phyloP scores from a whole-genome alignment of 2,113 vertebrate species.

The Pyxicephalus adspersus region DNA sequence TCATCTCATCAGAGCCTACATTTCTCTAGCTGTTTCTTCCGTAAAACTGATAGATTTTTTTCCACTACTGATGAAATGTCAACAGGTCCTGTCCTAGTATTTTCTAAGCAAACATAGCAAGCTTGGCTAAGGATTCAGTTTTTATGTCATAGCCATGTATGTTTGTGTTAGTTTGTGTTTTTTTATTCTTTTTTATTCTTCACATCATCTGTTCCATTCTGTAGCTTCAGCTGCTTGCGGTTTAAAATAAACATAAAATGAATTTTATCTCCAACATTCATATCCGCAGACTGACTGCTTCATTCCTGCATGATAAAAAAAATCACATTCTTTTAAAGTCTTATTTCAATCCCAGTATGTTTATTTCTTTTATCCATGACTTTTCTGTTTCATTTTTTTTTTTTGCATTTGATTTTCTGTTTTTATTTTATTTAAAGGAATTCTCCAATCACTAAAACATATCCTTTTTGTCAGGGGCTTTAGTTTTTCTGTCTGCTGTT shows the following conservation, averaged over 20 bases:
- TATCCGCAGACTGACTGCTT: neutral
- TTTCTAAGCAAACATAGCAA: constrained; percentile 27
- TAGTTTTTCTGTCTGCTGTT: too few relatives aligned
- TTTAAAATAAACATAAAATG: constrained; percentile 30
- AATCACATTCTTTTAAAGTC: neutral
- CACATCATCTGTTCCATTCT: constrained; percentile 34
- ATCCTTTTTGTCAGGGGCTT: too few relatives aligned
- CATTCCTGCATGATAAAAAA: constrained; percentile 13
- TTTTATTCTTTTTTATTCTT: neutral
- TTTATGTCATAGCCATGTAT: constrained; percentile 23
- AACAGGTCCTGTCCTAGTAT: constrained; percentile 2
- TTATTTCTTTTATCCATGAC: neutral
- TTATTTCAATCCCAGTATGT: neutral
- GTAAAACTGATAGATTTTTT: neutral
- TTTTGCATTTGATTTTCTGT: neutral
- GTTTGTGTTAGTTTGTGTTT: constrained; percentile 16
- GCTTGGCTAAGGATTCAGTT: constrained; percentile 12
- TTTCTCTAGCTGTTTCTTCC: neutral
- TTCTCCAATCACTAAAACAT: too few relatives aligned
- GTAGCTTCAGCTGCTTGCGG: constrained; percentile 35
- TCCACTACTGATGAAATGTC: constrained; percentile 11
- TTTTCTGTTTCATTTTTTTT: too few relatives aligned
- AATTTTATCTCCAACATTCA: constrained; percentile 22
- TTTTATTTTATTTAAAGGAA: neutral
- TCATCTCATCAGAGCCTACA: neutral